Percentiles rank a stretch among this genome's conserved stretches.
These are phyloP conservation scores for Acanthurus tractus DNA, from an alignment of 2,797 vertebrate species.

Conservation along the genomic window DNA sequence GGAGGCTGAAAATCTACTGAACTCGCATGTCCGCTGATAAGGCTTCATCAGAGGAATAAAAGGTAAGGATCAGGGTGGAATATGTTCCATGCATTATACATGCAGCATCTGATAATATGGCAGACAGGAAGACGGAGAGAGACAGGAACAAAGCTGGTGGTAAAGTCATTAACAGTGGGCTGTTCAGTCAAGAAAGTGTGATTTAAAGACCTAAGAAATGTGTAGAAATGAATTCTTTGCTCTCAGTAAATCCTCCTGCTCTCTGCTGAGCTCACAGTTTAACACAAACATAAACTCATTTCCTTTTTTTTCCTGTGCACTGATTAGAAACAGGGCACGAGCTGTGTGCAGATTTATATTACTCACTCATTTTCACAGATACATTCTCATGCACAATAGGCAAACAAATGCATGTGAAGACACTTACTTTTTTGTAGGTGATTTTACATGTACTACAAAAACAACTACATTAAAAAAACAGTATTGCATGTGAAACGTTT, in stretches of 20 bases:
- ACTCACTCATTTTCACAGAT: neutral
- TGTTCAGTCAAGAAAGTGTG: conserved; percentile 54
- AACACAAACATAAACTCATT: conserved; percentile 44
- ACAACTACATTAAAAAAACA: neutral
- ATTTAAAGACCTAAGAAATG: conserved; percentile 76
- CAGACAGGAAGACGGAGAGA: conserved; percentile 17
- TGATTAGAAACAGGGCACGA: conserved; percentile 72
- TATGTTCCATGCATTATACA: neutral
- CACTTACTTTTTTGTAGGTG: neutral
- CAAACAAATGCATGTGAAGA: neutral
- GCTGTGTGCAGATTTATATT: conserved; percentile 43
- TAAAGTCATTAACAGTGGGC: conserved; percentile 74
- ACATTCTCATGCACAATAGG: neutral
- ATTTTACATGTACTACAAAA: neutral
- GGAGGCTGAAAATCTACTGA: conserved; percentile 9
- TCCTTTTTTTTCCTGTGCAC: conserved; percentile 61
- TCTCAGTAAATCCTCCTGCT: conserved; percentile 76
- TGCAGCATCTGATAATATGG: conserved; percentile 9
- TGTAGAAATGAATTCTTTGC: conserved; percentile 78
- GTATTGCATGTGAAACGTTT: neutral
- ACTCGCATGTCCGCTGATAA: neutral
- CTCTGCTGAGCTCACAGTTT: conserved; percentile 59
- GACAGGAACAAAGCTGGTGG: conserved; percentile 50
- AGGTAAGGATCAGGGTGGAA: neutral
- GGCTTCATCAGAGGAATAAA: neutral